phyloP scores from a whole-genome alignment of 1,140 invertebrate species.

The Aphaenogaster rudis region DNA sequence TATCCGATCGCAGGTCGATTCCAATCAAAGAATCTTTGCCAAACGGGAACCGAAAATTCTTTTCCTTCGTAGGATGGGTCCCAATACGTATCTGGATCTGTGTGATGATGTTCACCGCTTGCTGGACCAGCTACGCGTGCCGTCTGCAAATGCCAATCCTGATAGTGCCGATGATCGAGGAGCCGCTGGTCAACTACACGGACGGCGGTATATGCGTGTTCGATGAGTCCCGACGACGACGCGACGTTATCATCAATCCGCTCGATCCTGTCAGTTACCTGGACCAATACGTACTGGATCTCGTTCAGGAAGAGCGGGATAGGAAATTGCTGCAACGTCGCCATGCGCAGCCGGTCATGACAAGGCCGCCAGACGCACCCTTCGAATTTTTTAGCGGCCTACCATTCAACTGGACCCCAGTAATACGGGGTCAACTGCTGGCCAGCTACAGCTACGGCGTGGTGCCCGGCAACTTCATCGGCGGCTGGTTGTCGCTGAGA shows the following conservation, averaged over 20 bases:
- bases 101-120: constrained; percentile 90
- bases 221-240: constrained; percentile 13
- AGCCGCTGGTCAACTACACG: not conserved
- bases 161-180: constrained; percentile 90
- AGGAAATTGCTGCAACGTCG: constrained; percentile 1
- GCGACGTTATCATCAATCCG: constrained; percentile 15
- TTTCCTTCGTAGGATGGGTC: constrained; percentile 75
- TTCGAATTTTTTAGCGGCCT: constrained; percentile 61
- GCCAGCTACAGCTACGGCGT: constrained; percentile 88
- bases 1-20: not conserved
- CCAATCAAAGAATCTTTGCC: not conserved
- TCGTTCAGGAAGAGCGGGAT: not conserved
- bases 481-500: constrained; percentile 90
- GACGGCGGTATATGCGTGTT: constrained; percentile 54
- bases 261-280: constrained; percentile 49
- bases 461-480: constrained; percentile 86
- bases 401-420: constrained; percentile 87
- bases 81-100: constrained; percentile 87
- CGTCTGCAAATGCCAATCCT: constrained; percentile 91
- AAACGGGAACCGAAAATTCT: not conserved
- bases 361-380: not conserved
- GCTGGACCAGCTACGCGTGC: constrained; percentile 91
- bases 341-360: not conserved
- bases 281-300: constrained; percentile 44
- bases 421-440: constrained; percentile 89